Evolutionary conservation across 2,888 invertebrate genomes (phyloP), one percentile per base, ranked within the genome.

Genomic region (Smittia aterrima): DNA sequence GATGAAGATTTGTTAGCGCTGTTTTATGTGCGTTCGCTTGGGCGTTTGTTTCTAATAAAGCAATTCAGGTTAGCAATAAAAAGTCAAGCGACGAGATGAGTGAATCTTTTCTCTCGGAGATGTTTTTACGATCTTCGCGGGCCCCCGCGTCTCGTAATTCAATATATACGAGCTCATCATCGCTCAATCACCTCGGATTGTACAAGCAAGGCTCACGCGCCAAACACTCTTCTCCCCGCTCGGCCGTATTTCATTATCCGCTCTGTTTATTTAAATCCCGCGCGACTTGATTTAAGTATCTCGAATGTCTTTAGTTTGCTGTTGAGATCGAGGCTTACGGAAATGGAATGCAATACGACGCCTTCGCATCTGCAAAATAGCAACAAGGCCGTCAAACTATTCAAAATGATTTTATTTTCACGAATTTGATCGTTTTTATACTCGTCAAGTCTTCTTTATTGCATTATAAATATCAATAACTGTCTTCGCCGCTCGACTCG

Each of bases 391-490:
- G 71, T 71, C 32, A n/a, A n/a, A n/a, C n/a, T 58, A 71, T 71
- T 71, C 32, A 71, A n/a, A 20, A 54, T 27, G 71, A 71, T 71
- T 71, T 71, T 71, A 71, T 71, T 71, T 71, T 54, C 71, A 70
- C 24, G 47, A 70, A 70, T 53, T n/a, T 70, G 70, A 70, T 41
- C 67, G 40, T 24, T 20, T 58, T 20, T 58, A 9, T 20, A 18
- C 18, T 27, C 27, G 22, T 27, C 38, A 58, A 32, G 41, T 70
- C 22, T 22, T 54, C 20, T 32, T 71, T 18, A 71, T 27, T 20
- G 27, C 54, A 71, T 71, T 54, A 71, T 58, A 58, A 71, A 71
- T 71, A 25, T 38, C 71, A 54, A 71, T 71, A 71, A 71, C 41
- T 53, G 20, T 58, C 71, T 70, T 70, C 71, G 11, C n/a, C 71